Evolutionary conservation across 2,113 vertebrate species (phyloP).

Genomic region (Regulus satrapa): DNA sequence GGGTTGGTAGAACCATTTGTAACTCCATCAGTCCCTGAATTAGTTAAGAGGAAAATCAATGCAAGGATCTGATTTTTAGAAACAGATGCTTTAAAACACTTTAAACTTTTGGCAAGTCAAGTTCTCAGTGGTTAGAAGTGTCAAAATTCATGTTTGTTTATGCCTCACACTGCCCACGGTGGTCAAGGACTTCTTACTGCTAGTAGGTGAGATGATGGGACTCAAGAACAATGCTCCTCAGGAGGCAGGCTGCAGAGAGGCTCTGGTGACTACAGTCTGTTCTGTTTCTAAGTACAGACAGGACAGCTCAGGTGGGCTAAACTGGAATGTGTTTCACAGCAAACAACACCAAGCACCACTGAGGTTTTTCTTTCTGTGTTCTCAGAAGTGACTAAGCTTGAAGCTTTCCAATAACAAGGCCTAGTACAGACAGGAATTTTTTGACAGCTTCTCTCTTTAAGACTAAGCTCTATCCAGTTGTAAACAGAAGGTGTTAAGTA

Average conservation of each 20-base stretch:
- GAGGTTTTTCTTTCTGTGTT: neutral
- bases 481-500: neutral
- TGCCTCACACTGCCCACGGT: neutral
- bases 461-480: neutral
- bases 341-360: neutral
- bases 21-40: slow-evolving; percentile 90
- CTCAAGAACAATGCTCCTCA: neutral
- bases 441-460: neutral
- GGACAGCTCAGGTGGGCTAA: neutral
- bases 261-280: neutral
- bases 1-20: slow-evolving; percentile 89
- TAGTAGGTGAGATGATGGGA: neutral
- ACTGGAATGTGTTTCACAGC: neutral
- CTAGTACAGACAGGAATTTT: neutral
- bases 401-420: neutral
- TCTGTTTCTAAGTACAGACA: neutral
- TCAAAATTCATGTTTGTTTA: neutral
- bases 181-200: neutral
- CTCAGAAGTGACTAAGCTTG: neutral
- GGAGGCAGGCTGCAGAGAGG: neutral
- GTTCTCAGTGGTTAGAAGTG: neutral
- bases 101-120: neutral
- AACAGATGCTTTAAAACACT: neutral
- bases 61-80: neutral
- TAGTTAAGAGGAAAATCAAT: neutral